Conservation (phyloP, 37 sponge, comb jelly and placozoan genomes). For the Geodia barretti region DNA sequence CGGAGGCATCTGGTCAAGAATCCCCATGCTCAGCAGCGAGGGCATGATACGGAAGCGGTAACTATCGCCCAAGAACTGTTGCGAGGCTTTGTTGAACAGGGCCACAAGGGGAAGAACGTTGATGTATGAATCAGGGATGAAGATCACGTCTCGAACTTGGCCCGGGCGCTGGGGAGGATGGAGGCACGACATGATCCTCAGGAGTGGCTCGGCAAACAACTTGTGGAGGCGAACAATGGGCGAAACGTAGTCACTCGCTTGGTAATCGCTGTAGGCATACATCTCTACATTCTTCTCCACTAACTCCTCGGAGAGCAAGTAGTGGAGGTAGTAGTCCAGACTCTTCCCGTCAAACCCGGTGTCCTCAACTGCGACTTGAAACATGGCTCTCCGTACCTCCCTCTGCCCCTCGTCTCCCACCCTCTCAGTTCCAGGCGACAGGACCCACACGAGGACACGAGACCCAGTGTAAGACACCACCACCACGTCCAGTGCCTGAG, state of each 20-base stretch:
- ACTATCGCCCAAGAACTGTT: constrained; percentile 65
- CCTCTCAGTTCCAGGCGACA: constrained; percentile 19
- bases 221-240: constrained; percentile 26
- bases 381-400: constrained; percentile 7
- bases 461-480: constrained; percentile 62
- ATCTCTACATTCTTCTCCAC: constrained; percentile 48
- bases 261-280: constrained; percentile 30
- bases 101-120: constrained; percentile 64
- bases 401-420: background rate
- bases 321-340: constrained; percentile 53
- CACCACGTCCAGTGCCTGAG: constrained; percentile 24
- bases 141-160: constrained; percentile 28
- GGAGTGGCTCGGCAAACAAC: constrained; percentile 38
- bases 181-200: constrained; percentile 22
- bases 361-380: constrained; percentile 45
- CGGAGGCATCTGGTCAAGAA: constrained; percentile 34
- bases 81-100: constrained; percentile 19
- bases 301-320: constrained; percentile 28
- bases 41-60: constrained; percentile 54
- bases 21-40: constrained; percentile 72
- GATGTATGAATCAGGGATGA: constrained; percentile 67
- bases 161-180: background rate
- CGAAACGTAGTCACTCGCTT: background rate
- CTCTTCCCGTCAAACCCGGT: constrained; percentile 61
- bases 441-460: constrained; percentile 56